phyloP scores from a whole-genome alignment of 2,113 vertebrate genomes.

The Zosterops lateralis region DNA sequence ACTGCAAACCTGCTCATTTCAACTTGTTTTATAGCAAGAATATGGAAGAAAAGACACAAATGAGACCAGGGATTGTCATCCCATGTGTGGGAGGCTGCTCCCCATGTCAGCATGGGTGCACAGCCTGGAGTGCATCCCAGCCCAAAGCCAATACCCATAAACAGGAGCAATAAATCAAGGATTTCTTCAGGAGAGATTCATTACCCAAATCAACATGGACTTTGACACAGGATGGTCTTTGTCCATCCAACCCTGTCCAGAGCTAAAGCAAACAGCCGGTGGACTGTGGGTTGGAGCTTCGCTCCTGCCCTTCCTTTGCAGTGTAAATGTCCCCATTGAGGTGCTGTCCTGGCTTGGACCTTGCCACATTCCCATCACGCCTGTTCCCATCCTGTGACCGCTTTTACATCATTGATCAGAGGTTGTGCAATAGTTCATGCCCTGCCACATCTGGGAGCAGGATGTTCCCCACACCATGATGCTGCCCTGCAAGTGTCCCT shows the following conservation, averaged over 20 bases:
- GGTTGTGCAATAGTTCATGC: neutral
- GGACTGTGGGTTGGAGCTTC: neutral
- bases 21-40: neutral
- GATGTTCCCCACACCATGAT: neutral
- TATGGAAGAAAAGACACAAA: neutral
- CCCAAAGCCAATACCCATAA: neutral
- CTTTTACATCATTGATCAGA: neutral
- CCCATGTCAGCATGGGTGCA: accelerated
- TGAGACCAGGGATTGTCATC: neutral
- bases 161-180: neutral
- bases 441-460: neutral
- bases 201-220: neutral
- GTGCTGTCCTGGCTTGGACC: neutral
- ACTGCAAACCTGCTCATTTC: neutral
- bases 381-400: accelerated
- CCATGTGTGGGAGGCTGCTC: neutral
- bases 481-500: neutral
- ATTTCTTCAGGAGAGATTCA: neutral
- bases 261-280: slow-evolving; percentile 16
- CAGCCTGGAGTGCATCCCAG: neutral
- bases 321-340: slow-evolving; percentile 20
- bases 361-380: neutral
- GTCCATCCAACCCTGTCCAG: neutral
- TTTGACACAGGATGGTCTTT: slow-evolving; percentile 41
- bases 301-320: neutral